Percentiles rank a stretch among this genome's conserved stretches.
Evolutionary conservation across 2,888 invertebrate species (phyloP).

Genomic region (Dryomyza anilis): DNA sequence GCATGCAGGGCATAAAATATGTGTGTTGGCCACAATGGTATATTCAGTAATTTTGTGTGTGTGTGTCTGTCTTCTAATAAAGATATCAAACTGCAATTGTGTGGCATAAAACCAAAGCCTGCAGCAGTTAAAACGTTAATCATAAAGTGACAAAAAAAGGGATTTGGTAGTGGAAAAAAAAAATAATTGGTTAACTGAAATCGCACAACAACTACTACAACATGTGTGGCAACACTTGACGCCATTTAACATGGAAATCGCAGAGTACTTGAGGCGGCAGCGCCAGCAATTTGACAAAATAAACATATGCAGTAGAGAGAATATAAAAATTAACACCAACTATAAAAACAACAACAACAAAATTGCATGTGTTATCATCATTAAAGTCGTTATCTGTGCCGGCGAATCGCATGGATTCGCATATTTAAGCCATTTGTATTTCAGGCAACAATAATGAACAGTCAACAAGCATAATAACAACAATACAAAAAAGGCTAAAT

Average conservation of each 20-base stretch:
- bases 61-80: too few relatives aligned
- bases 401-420: neutral
- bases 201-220: neutral
- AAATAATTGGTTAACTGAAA: neutral
- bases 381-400: constrained; percentile 5
- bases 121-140: too few relatives aligned
- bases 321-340: neutral
- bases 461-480: neutral
- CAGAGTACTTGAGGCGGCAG: neutral
- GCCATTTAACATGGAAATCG: constrained; percentile 9
- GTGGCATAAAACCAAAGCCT: too few relatives aligned
- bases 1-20: too few relatives aligned
- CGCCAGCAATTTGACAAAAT: neutral
- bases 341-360: neutral
- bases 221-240: constrained; percentile 23
- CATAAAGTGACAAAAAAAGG: too few relatives aligned
- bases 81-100: too few relatives aligned
- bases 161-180: too few relatives aligned
- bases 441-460: constrained; percentile 2
- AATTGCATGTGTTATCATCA: constrained; percentile 11
- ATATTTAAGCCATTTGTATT: constrained; percentile 1
- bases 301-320: neutral
- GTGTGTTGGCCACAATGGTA: too few relatives aligned
- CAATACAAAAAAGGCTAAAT: neutral
- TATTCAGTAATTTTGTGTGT: too few relatives aligned